Percentiles rank a stretch among this genome's conserved stretches.
Evolutionary conservation across 2,797 vertebrate species (phyloP).

Genomic region (Paguma larvata): DNA sequence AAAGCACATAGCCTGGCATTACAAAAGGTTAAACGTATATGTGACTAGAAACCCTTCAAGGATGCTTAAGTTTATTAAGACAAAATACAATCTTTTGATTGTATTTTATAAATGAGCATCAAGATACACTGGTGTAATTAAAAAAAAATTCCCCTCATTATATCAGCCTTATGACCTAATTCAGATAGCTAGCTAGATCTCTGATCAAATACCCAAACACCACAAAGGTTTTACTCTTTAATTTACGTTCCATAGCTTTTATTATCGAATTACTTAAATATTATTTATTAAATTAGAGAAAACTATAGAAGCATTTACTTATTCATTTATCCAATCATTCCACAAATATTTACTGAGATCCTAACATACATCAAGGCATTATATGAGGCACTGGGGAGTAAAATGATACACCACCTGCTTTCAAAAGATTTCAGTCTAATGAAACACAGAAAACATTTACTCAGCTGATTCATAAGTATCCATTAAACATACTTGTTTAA

Average conservation of each 20-base stretch:
- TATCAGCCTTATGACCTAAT: not conserved
- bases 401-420: not conserved
- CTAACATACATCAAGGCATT: not conserved
- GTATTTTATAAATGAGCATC: not conserved
- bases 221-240: not conserved
- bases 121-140: not conserved
- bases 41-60: not conserved
- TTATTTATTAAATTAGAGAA: not conserved
- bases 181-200: not conserved
- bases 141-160: not conserved
- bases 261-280: not conserved
- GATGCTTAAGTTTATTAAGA: not conserved
- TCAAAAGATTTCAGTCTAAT: not conserved
- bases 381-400: not conserved
- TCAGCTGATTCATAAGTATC: not conserved
- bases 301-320: not conserved
- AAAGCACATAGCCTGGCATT: not conserved
- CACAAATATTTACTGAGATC: not conserved
- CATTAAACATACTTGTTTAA: not conserved
- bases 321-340: not conserved
- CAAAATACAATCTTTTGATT: too few species aligned
- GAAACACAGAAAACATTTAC: not conserved
- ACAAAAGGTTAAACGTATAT: not conserved
- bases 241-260: not conserved
- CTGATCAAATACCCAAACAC: not conserved